These are phyloP conservation scores for Virgularia gustaviana DNA, from an alignment of 92 coral and sea anemone species.

Conservation along the genomic window DNA sequence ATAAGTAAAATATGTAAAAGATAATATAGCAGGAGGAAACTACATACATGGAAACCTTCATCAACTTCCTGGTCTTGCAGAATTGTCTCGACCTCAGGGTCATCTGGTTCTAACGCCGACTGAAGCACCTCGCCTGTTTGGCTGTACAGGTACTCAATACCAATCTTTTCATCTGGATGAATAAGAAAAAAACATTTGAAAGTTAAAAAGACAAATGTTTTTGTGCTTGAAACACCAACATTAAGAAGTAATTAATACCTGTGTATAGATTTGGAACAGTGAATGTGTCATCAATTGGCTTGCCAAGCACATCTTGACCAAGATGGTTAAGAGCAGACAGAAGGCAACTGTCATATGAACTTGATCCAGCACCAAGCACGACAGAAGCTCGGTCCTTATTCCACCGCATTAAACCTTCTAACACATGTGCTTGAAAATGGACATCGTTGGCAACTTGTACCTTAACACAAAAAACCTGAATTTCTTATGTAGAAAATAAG, in stretches of 20 bases:
- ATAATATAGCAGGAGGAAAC: too few relatives aligned
- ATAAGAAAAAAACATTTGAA: not conserved
- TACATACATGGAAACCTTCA: too few relatives aligned
- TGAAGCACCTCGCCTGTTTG: constrained; percentile 39
- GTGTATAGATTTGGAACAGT: constrained; percentile 34
- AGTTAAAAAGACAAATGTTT: not conserved
- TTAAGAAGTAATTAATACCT: constrained; percentile 5
- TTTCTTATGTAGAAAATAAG: not conserved
- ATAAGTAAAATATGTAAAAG: too few relatives aligned
- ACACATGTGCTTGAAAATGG: constrained; percentile 37
- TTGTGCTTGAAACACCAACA: too few relatives aligned
- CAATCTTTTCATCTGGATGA: constrained; percentile 42
- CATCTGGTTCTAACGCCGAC: not conserved
- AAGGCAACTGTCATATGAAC: constrained; percentile 3
- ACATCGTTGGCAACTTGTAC: constrained; percentile 35
- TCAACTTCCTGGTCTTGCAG: too few relatives aligned
- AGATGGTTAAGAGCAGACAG: constrained; percentile 26
- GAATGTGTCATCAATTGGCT: not conserved
- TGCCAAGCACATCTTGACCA: constrained; percentile 28
- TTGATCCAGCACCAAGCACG: not conserved
- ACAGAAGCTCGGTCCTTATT: constrained; percentile 33
- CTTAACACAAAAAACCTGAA: not conserved
- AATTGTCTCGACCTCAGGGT: not conserved
- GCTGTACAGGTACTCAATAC: constrained; percentile 35
- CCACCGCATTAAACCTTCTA: constrained; percentile 33